Percentiles rank a stretch among this genome's conserved stretches.
Evolutionary conservation across 2,113 vertebrate genomes (phyloP).

Genomic region (Phaetusa simplex): DNA sequence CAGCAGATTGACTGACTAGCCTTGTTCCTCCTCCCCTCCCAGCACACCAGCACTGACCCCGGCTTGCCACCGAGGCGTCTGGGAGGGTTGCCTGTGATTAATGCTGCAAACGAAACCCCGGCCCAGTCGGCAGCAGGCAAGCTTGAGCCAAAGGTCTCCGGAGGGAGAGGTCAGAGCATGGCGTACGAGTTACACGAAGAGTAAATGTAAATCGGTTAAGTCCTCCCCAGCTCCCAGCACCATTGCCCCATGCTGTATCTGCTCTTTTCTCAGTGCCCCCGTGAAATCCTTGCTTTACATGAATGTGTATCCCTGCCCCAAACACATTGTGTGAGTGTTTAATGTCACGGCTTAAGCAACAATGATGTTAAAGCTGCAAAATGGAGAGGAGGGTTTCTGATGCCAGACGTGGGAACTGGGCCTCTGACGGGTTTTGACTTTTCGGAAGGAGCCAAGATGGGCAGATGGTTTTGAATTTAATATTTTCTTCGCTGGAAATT

Average conservation of each 20-base stretch:
- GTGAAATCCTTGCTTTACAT: background rate
- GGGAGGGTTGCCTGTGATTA: background rate
- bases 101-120: background rate
- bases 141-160: background rate
- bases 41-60: slow-evolving; percentile 10
- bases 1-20: slow-evolving; percentile 51
- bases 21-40: background rate
- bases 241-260: accelerated
- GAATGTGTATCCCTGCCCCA: background rate
- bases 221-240: background rate
- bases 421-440: background rate
- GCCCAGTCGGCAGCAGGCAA: background rate
- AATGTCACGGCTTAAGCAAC: background rate
- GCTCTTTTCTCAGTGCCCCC: accelerated
- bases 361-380: background rate
- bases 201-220: background rate
- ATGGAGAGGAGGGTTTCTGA: background rate
- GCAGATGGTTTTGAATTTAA: slow-evolving; percentile 51
- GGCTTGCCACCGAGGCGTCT: background rate
- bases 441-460: background rate
- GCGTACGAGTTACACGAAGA: background rate
- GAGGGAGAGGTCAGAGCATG: background rate
- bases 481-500: slow-evolving; percentile 40
- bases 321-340: accelerated
- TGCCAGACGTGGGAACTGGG: slow-evolving; percentile 37